Conservation (phyloP, 1,140 invertebrate genomes). For the Drosophila cardini region DNA sequence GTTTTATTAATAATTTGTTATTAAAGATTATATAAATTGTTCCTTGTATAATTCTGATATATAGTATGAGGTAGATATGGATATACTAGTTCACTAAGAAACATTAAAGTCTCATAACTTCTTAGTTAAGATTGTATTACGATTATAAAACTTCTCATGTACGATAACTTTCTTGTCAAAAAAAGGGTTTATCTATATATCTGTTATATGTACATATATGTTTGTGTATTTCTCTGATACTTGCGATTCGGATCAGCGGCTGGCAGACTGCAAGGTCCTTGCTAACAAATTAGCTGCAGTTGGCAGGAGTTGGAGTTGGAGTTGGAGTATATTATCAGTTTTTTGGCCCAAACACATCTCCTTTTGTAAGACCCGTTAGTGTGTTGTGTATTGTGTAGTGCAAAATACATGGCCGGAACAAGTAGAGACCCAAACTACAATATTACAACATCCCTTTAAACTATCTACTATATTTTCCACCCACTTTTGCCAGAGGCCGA, state of each 20-base stretch:
- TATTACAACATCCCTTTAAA: not conserved
- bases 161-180: not conserved
- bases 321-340: slow-evolving; percentile 58
- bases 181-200: not conserved
- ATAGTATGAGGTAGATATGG: no score
- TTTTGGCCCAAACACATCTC: slow-evolving; percentile 52
- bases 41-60: no score
- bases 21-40: no score
- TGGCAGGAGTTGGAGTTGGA: slow-evolving; percentile 29
- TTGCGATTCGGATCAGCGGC: slow-evolving; percentile 47
- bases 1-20: no score
- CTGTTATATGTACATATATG: not conserved
- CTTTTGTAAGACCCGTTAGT: slow-evolving; percentile 16
- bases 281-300: slow-evolving; percentile 67
- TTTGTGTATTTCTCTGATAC: slow-evolving; percentile 23
- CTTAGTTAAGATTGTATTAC: not conserved
- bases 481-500: slow-evolving; percentile 16
- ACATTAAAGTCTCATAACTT: no score
- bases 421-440: slow-evolving; percentile 4
- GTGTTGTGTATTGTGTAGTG: slow-evolving; percentile 1
- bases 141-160: not conserved
- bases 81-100: no score
- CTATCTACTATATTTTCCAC: slow-evolving; percentile 18
- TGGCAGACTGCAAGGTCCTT: slow-evolving; percentile 33
- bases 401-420: slow-evolving; percentile 38